phyloP scores from a whole-genome alignment of 2,888 invertebrate genomes.

The Rosalia funebris region DNA sequence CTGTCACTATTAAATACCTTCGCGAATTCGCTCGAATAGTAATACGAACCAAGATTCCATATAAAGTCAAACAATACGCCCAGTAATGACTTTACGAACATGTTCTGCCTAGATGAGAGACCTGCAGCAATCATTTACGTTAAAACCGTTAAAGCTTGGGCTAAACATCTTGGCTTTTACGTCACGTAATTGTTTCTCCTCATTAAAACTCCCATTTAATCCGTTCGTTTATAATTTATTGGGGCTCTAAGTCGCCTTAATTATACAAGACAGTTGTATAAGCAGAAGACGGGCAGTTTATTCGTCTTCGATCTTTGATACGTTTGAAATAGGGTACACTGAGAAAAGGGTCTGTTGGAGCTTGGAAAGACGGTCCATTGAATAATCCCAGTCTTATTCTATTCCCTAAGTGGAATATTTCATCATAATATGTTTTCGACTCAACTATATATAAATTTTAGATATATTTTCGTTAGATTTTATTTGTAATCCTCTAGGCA shows the following conservation, averaged over 20 bases:
- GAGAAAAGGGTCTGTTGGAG: too few species aligned
- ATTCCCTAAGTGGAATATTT: too few species aligned
- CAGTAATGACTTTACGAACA: neutral
- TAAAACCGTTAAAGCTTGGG: constrained; percentile 11
- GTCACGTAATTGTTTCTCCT: constrained; percentile 8
- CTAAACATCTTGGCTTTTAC: constrained; percentile 9
- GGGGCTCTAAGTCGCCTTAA: neutral
- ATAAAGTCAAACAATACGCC: constrained; percentile 4
- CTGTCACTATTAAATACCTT: too few species aligned
- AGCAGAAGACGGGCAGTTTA: neutral
- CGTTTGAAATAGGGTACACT: too few species aligned
- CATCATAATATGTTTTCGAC: too few species aligned
- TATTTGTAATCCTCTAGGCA: too few species aligned
- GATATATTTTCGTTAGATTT: too few species aligned
- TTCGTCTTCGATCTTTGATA: too few species aligned
- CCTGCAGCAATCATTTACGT: constrained; percentile 1
- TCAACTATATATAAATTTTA: too few species aligned
- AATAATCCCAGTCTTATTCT: too few species aligned
- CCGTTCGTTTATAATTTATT: neutral
- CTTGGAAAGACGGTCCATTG: too few species aligned
- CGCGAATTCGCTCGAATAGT: neutral
- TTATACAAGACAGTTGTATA: neutral
- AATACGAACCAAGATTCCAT: constrained; percentile 7
- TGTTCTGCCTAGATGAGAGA: constrained; percentile 5
- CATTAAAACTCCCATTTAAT: constrained; percentile 6